phyloP scores from a whole-genome alignment of 1,140 invertebrate species.

The Cyphomyrmex costatus region DNA sequence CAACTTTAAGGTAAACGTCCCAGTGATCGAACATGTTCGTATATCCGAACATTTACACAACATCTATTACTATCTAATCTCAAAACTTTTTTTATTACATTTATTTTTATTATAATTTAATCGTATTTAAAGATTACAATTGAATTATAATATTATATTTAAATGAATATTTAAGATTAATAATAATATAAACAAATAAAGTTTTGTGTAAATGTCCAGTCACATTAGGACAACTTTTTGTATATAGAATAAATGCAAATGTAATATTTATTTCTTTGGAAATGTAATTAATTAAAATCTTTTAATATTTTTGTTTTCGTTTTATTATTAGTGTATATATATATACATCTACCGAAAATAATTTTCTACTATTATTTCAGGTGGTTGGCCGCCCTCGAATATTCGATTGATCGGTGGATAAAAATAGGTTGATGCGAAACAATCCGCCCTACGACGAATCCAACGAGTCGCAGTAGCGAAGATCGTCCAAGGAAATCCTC shows the following conservation, averaged over 20 bases:
- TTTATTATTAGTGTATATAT: too few relatives aligned
- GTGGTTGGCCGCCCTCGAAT: constrained; percentile 97
- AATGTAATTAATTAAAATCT: constrained; percentile 58
- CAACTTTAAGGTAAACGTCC: neutral
- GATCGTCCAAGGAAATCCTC: constrained; percentile 70
- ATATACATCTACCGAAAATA: neutral
- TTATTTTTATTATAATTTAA: too few relatives aligned
- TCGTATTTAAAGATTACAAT: too few relatives aligned
- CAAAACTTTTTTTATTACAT: too few relatives aligned
- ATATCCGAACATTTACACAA: too few relatives aligned
- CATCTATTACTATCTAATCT: too few relatives aligned
- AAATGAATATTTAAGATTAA: too few relatives aligned
- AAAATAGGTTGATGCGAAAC: constrained; percentile 91
- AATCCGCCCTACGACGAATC: constrained; percentile 66
- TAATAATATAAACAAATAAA: too few relatives aligned
- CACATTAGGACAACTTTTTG: neutral
- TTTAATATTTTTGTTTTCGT: too few relatives aligned
- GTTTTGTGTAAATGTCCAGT: too few relatives aligned
- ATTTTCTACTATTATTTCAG: constrained; percentile 87
- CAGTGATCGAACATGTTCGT: too few relatives aligned
- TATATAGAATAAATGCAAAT: neutral
- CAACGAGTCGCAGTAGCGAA: constrained; percentile 75
- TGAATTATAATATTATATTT: too few relatives aligned
- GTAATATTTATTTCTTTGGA: neutral
- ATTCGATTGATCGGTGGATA: constrained; percentile 98